Conservation (phyloP, 1,140 invertebrate species). For the Oncopeltus fasciatus region DNA sequence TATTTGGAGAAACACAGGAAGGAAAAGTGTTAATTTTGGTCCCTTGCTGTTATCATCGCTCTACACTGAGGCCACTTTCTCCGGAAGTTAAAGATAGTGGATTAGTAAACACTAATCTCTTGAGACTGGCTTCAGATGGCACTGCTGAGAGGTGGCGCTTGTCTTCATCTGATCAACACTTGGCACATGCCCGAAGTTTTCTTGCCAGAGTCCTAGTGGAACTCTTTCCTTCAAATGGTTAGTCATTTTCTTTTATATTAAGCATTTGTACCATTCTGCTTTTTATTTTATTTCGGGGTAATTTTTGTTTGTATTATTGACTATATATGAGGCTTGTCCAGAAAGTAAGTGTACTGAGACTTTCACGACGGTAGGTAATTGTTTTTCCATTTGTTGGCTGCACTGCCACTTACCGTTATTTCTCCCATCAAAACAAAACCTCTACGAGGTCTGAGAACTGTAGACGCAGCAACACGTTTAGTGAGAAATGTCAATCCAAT, state of each 20-base stretch:
- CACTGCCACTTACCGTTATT: no score
- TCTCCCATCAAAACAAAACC: no score
- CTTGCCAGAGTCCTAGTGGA: neutral
- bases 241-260: neutral
- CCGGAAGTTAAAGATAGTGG: neutral
- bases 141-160: neutral
- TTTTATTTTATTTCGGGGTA: no score
- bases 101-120: neutral
- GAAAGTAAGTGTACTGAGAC: no score
- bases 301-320: no score
- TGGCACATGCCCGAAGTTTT: neutral
- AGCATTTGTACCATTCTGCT: no score
- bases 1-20: neutral
- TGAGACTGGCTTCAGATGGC: neutral
- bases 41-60: neutral
- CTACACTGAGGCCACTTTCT: neutral
- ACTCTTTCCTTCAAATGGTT: neutral
- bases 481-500: no score
- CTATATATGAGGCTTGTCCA: no score
- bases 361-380: no score
- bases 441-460: no score
- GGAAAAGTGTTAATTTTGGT: neutral
- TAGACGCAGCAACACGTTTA: no score
- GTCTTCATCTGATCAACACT: neutral
- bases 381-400: no score